Evolutionary conservation across 2,113 vertebrate species (phyloP).

Genomic region (Rallus limicola): DNA sequence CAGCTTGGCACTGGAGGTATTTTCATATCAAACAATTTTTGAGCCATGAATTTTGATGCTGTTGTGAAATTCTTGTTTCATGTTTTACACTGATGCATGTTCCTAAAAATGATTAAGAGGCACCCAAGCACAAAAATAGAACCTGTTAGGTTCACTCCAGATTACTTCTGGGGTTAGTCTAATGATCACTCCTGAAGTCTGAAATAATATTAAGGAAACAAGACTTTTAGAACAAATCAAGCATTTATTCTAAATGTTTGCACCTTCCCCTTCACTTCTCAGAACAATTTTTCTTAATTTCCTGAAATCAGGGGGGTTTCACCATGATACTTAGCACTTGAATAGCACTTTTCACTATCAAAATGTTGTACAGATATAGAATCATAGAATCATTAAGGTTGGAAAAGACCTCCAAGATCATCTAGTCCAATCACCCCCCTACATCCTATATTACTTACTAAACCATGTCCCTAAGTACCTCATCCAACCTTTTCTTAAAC

Average conservation of each 20-base stretch:
- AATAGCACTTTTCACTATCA: not conserved
- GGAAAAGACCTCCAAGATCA: too few species aligned
- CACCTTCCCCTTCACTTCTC: not conserved
- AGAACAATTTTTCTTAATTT: not conserved
- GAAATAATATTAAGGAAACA: not conserved
- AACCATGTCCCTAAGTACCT: too few species aligned
- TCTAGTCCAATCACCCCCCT: too few species aligned
- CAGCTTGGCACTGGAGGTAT: not conserved
- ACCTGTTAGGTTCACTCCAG: not conserved
- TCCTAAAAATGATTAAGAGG: not conserved
- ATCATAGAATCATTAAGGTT: too few species aligned
- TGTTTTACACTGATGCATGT: not conserved
- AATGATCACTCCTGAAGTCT: not conserved
- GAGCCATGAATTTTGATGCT: not conserved
- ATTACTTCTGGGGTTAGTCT: not conserved
- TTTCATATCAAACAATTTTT: not conserved
- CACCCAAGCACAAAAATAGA: constrained; percentile 10
- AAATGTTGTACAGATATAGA: not conserved
- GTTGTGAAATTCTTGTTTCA: not conserved
- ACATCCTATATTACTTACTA: too few species aligned
- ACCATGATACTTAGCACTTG: not conserved
- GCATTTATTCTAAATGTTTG: not conserved
- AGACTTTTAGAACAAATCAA: not conserved
- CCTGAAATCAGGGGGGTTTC: not conserved
- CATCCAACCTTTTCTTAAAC: too few species aligned